phyloP scores from a whole-genome alignment of 2,888 invertebrate genomes.

The Euspilapteryx auroguttella region DNA sequence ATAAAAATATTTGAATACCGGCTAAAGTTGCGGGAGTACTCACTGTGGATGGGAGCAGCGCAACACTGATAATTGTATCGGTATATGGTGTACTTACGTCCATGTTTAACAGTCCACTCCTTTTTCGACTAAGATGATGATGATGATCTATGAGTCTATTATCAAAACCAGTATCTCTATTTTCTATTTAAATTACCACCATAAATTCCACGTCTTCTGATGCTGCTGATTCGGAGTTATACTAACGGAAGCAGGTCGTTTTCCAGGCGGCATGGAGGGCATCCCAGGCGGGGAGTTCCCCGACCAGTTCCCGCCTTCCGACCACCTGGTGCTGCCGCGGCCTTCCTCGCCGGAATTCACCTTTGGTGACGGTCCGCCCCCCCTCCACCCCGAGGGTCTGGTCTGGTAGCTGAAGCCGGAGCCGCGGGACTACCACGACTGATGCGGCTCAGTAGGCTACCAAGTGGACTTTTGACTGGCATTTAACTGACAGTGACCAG shows the following conservation, averaged over 20 bases:
- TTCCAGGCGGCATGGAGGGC: constrained; percentile 70
- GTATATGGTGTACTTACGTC: too few relatives aligned
- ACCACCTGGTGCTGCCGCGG: constrained; percentile 69
- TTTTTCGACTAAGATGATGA: too few relatives aligned
- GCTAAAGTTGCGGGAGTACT: too few relatives aligned
- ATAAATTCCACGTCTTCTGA: too few relatives aligned
- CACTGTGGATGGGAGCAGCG: too few relatives aligned
- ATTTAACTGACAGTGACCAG: neutral
- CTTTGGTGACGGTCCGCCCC: constrained; percentile 53
- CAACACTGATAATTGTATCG: too few relatives aligned
- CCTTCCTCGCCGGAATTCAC: constrained; percentile 78
- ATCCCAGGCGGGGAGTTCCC: constrained; percentile 50
- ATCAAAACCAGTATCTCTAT: too few relatives aligned
- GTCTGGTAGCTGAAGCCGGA: constrained; percentile 63
- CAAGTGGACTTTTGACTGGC: constrained; percentile 29
- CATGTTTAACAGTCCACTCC: too few relatives aligned
- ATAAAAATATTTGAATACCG: too few relatives aligned
- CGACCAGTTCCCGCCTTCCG: constrained; percentile 63
- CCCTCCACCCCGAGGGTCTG: constrained; percentile 51
- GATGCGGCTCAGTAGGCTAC: constrained; percentile 56
- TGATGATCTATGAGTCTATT: too few relatives aligned
- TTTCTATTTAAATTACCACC: too few relatives aligned
- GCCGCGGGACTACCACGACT: constrained; percentile 62
- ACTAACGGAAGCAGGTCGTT: constrained; percentile 75
- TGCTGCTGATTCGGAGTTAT: too few relatives aligned